Evolutionary conservation across 2,888 invertebrate species (phyloP).

Genomic region (Plebejus melissa): DNA sequence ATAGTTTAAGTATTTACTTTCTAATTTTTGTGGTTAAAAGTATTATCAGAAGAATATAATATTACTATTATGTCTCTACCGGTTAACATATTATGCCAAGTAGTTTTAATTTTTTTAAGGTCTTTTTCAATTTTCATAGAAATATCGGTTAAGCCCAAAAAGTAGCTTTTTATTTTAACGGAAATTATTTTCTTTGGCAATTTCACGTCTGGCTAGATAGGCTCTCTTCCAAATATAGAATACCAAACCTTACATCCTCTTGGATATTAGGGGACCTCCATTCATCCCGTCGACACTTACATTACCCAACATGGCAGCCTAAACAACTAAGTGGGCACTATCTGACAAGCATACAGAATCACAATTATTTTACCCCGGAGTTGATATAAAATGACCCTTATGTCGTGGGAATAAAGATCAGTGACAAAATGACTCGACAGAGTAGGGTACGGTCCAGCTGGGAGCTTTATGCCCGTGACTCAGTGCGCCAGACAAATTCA

Average conservation of each 20-base stretch:
- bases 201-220: no score
- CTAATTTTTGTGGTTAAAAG: no score
- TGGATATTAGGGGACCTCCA: not conserved
- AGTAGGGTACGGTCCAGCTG: conserved; percentile 30
- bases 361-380: not conserved
- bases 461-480: conserved; percentile 31
- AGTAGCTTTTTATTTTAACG: no score
- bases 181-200: no score
- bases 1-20: no score
- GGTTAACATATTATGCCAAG: no score
- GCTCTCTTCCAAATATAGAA: no score
- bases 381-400: not conserved
- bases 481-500: conserved; percentile 27
- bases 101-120: no score
- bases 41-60: no score
- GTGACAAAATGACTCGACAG: not conserved
- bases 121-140: no score
- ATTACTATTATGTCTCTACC: no score
- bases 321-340: conserved; percentile 31
- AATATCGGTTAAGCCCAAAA: no score
- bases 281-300: conserved; percentile 11
- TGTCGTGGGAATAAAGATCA: not conserved
- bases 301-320: conserved; percentile 22
- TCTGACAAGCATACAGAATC: conserved; percentile 30
- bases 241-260: not conserved